Conservation (phyloP, 2,797 vertebrate genomes). For the Sphaeramia orbicularis region DNA sequence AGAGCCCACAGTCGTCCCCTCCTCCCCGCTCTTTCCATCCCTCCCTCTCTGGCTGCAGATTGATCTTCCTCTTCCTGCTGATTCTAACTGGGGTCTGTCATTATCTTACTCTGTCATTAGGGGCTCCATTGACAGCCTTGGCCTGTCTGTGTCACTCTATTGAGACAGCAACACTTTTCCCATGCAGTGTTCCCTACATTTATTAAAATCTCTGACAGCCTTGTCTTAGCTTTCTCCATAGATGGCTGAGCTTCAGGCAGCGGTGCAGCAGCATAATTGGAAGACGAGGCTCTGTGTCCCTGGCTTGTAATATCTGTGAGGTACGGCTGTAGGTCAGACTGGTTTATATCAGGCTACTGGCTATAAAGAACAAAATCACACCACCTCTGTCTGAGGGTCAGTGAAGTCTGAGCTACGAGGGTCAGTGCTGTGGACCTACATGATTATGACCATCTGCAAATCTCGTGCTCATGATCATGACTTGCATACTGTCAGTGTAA, state of each 20-base stretch:
- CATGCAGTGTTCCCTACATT: constrained; percentile 96
- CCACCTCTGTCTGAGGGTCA: constrained; percentile 52
- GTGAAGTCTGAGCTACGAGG: constrained; percentile 17
- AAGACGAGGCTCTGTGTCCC: constrained; percentile 65
- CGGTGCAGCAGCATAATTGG: constrained; percentile 69
- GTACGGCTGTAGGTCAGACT: constrained; percentile 76
- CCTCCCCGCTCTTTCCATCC: constrained; percentile 87
- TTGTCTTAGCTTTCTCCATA: constrained; percentile 83
- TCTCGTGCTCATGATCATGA: constrained; percentile 13
- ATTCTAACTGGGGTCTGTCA: constrained; percentile 99
- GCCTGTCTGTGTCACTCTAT: constrained; percentile 99
- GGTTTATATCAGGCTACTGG: constrained; percentile 68
- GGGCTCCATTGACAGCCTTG: constrained; percentile 94
- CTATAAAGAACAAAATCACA: constrained; percentile 59
- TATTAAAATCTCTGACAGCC: constrained; percentile 96
- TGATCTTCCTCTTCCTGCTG: constrained; percentile 99
- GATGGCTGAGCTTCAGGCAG: constrained; percentile 71
- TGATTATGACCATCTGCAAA: constrained; percentile 36
- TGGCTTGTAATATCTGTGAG: constrained; percentile 74
- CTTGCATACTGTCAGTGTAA: too few species aligned
- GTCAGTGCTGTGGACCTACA: constrained; percentile 24
- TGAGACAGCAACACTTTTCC: constrained; percentile 99
- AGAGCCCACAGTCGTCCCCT: constrained; percentile 74
- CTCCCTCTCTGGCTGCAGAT: constrained; percentile 97
- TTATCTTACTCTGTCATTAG: constrained; percentile 99